Conservation (phyloP, 92 coral and sea anemone genomes). For the Porites evermanni region DNA sequence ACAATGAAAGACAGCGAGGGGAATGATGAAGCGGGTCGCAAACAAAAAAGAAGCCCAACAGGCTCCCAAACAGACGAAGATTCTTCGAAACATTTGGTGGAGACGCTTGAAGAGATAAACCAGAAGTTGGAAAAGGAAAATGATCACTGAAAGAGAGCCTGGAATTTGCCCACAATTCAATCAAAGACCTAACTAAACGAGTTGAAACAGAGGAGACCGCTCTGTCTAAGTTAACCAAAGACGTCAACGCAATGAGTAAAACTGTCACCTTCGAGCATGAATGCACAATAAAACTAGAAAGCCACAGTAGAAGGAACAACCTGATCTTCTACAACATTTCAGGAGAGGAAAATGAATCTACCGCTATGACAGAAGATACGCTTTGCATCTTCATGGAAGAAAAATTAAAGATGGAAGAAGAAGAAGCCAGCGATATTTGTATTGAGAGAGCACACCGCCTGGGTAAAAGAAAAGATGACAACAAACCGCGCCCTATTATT, state of each 20-base stretch:
- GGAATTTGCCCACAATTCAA: slow-evolving; percentile 28
- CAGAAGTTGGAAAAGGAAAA: slow-evolving; percentile 34
- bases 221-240: not conserved
- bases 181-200: slow-evolving; percentile 14
- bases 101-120: slow-evolving; percentile 34
- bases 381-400: slow-evolving; percentile 3
- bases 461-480: slow-evolving; percentile 9
- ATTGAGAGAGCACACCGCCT: slow-evolving; percentile 38
- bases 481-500: slow-evolving; percentile 29
- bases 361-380: slow-evolving; percentile 5
- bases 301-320: slow-evolving; percentile 48
- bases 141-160: slow-evolving; percentile 22
- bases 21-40: slow-evolving; percentile 3
- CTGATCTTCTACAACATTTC: slow-evolving; percentile 27
- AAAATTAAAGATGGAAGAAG: slow-evolving; percentile 19
- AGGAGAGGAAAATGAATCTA: slow-evolving; percentile 5
- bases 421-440: slow-evolving; percentile 18
- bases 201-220: not conserved
- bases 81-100: slow-evolving; percentile 3
- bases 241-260: slow-evolving; percentile 8
- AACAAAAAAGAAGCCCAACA: slow-evolving; percentile 1
- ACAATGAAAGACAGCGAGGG: slow-evolving; percentile 26
- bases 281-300: slow-evolving; percentile 18
- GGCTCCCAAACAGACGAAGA: slow-evolving; percentile 33
- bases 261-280: slow-evolving; percentile 2